These are phyloP conservation scores for Stegastes partitus DNA, from an alignment of 2,113 vertebrate genomes.

Conservation along the genomic window DNA sequence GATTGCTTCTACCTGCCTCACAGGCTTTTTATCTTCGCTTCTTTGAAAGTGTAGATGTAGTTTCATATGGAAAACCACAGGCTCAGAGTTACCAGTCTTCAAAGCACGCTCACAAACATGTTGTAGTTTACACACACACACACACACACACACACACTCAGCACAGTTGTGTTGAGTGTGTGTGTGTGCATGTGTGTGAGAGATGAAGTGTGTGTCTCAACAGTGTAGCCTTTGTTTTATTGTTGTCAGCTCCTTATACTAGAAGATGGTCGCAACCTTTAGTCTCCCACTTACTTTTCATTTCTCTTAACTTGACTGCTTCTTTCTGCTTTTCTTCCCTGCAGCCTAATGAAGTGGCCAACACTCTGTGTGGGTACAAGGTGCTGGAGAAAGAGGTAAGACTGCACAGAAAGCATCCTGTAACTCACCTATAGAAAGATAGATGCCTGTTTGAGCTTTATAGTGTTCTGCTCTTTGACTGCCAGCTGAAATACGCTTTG, in stretches of 20 bases:
- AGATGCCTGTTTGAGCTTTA: background rate
- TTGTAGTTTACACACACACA: too few species aligned
- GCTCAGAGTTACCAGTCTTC: too few species aligned
- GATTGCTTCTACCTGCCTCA: too few species aligned
- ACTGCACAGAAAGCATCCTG: background rate
- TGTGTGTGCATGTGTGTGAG: too few species aligned
- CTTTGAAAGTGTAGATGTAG: too few species aligned
- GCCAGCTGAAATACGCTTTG: background rate
- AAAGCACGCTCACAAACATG: too few species aligned
- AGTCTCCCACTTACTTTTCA: background rate
- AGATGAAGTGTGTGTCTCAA: too few species aligned
- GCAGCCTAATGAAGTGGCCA: conserved; percentile 82
- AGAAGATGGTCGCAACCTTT: background rate
- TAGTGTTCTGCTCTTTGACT: background rate
- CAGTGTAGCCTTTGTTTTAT: too few species aligned
- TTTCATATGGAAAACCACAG: too few species aligned
- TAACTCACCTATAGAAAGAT: background rate
- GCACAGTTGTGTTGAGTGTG: too few species aligned
- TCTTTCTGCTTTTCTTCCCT: conserved; percentile 41
- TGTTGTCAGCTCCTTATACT: background rate
- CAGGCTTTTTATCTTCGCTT: too few species aligned
- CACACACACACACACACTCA: too few species aligned
- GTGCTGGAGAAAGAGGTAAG: conserved; percentile 74
- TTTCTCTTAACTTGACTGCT: background rate
- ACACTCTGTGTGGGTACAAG: conserved; percentile 84